Conservation (phyloP, 2,797 vertebrate genomes). For the Mus minutoides region DNA sequence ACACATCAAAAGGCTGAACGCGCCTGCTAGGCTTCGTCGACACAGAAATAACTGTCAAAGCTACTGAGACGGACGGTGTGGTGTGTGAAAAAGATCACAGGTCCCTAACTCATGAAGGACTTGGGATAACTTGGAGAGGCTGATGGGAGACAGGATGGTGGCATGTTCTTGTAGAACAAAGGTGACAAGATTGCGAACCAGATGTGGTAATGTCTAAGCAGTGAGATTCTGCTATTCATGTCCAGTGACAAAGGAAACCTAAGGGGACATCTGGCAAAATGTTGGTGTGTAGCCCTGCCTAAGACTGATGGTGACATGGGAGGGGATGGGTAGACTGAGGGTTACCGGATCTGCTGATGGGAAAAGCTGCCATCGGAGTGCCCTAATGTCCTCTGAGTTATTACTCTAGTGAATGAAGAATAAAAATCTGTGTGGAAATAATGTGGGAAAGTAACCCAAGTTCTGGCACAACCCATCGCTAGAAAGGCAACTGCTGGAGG, state of each 20-base stretch:
- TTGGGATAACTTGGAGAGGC: conserved; percentile 93
- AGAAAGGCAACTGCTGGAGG: conserved; percentile 94
- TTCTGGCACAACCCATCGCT: conserved; percentile 93
- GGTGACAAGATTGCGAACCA: conserved; percentile 91
- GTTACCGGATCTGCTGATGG: conserved; percentile 92
- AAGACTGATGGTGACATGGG: conserved; percentile 93
- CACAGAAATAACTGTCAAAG: conserved; percentile 91
- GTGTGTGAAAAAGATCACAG: conserved; percentile 92
- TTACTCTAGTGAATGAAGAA: conserved; percentile 89
- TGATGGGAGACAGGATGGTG: conserved; percentile 94
- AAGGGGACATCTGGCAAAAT: conserved; percentile 93
- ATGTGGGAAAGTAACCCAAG: conserved; percentile 90
- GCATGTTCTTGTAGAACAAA: conserved; percentile 91
- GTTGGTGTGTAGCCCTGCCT: conserved; percentile 92
- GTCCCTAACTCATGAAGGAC: conserved; percentile 91
- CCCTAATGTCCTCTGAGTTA: conserved; percentile 88
- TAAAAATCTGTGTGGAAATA: conserved; percentile 93
- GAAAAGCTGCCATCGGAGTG: conserved; percentile 92
- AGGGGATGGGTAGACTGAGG: conserved; percentile 92
- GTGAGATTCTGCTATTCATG: conserved; percentile 91
- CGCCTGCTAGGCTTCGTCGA: conserved; percentile 88
- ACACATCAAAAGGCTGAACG: not conserved
- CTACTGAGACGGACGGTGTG: conserved; percentile 90
- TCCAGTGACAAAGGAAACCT: conserved; percentile 94
- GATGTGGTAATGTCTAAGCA: conserved; percentile 91